A percentile compares a stretch with the other conserved stretches of the same genome.
phyloP scores from a whole-genome alignment of 2,888 invertebrate genomes.

The Galerucella nymphaeae region DNA sequence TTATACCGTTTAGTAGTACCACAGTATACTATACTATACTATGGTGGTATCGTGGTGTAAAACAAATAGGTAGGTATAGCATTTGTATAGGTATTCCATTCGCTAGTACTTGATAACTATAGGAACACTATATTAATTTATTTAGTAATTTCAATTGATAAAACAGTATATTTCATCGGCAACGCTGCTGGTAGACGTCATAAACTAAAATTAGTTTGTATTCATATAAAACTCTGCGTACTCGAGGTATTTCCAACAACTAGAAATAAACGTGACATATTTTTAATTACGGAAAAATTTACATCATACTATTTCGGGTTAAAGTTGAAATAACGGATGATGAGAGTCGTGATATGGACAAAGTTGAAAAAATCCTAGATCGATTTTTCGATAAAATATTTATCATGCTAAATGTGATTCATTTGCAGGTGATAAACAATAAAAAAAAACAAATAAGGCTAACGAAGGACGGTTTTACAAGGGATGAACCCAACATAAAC shows the following conservation, averaged over 20 bases:
- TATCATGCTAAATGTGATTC: no score
- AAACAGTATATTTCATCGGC: neutral
- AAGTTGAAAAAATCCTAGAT: neutral
- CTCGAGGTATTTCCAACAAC: conserved; percentile 44
- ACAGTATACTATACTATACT: no score
- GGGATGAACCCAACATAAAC: no score
- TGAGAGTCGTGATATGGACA: neutral
- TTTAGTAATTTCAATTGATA: neutral
- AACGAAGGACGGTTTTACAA: no score
- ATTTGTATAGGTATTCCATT: no score
- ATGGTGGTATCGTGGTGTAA: no score
- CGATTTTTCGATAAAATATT: no score
- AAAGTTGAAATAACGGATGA: conserved; percentile 24
- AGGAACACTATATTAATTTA: neutral
- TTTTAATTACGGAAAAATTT: conserved; percentile 31
- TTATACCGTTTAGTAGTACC: no score
- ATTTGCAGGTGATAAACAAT: no score
- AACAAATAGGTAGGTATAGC: no score
- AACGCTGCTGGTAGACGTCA: conserved; percentile 48
- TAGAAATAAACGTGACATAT: conserved; percentile 29
- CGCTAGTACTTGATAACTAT: no score
- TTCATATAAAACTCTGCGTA: conserved; percentile 22
- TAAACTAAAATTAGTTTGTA: conserved; percentile 49
- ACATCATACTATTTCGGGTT: conserved; percentile 31
- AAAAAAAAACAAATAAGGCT: no score